A percentile compares a stretch with the other conserved stretches of the same genome.
These are phyloP conservation scores for Malthinus flaveolus DNA, from an alignment of 2,888 invertebrate species.

Conservation along the genomic window DNA sequence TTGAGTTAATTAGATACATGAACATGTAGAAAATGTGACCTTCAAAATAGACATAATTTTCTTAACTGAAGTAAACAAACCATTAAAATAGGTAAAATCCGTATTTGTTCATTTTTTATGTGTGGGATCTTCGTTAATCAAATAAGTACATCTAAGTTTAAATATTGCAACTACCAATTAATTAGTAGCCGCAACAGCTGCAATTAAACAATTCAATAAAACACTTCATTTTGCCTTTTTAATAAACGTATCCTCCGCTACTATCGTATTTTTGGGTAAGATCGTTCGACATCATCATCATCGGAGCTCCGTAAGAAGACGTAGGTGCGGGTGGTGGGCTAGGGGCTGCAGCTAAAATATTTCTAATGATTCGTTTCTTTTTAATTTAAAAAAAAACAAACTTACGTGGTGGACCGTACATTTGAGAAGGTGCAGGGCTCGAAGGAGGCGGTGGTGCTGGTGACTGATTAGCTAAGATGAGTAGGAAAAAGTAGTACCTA, in stretches of 20 bases:
- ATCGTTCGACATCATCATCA: not conserved
- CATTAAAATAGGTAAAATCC: too few species aligned
- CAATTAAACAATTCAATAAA: too few species aligned
- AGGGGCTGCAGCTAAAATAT: not conserved
- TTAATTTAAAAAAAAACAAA: not conserved
- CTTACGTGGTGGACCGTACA: constrained; percentile 46
- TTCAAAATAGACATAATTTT: too few species aligned
- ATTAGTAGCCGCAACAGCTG: too few species aligned
- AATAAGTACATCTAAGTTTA: too few species aligned
- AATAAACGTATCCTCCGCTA: constrained; percentile 42
- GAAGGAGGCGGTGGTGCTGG: constrained; percentile 28
- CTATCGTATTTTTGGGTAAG: constrained; percentile 10
- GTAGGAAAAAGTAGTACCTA: too few species aligned
- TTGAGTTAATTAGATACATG: too few species aligned
- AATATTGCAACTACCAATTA: too few species aligned
- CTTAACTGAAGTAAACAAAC: too few species aligned
- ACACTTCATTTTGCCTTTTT: constrained; percentile 26
- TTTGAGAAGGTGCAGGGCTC: constrained; percentile 34
- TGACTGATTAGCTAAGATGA: constrained; percentile 9
- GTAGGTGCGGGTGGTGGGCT: not conserved
- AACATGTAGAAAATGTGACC: too few species aligned
- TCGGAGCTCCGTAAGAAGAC: not conserved
- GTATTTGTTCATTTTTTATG: too few species aligned
- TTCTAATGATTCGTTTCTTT: not conserved
- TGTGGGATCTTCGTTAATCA: too few species aligned